A percentile compares a stretch with the other conserved stretches of the same genome.
Evolutionary conservation across 2,113 vertebrate genomes (phyloP).

Genomic region (Mesitornis unicolor): DNA sequence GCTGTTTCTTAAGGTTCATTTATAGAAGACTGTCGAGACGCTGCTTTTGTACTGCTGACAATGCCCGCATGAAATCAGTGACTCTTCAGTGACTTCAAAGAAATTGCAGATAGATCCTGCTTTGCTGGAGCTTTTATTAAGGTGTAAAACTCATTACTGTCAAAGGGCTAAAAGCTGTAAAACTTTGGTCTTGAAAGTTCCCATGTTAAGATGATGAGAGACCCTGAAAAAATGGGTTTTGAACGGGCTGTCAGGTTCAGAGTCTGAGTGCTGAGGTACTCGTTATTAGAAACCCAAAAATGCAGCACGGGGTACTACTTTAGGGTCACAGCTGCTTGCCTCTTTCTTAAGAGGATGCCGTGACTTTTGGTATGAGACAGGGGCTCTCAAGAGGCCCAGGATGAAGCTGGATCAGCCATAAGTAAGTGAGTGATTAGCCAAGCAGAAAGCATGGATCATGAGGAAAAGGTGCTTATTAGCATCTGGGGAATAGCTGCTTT

Average conservation of each 20-base stretch:
- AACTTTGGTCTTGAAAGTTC: neutral
- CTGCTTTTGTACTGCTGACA: conserved; percentile 34
- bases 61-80: neutral
- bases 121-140: neutral
- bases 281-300: neutral
- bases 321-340: neutral
- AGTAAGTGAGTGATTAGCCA: neutral
- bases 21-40: neutral
- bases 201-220: neutral
- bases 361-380: neutral
- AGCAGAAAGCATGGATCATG: neutral
- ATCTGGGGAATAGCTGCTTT: neutral
- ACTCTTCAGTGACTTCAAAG: neutral
- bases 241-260: neutral
- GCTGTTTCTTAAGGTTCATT: conserved; percentile 10
- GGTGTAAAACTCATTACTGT: conserved; percentile 1
- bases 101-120: neutral
- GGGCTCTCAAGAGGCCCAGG: neutral
- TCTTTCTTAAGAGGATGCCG: neutral
- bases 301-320: neutral
- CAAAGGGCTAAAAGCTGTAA: neutral
- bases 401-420: neutral
- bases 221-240: neutral
- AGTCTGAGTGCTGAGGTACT: neutral
- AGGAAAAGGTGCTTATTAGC: neutral